phyloP scores from a whole-genome alignment of 2,888 invertebrate genomes.

The Lithophane leautieri region DNA sequence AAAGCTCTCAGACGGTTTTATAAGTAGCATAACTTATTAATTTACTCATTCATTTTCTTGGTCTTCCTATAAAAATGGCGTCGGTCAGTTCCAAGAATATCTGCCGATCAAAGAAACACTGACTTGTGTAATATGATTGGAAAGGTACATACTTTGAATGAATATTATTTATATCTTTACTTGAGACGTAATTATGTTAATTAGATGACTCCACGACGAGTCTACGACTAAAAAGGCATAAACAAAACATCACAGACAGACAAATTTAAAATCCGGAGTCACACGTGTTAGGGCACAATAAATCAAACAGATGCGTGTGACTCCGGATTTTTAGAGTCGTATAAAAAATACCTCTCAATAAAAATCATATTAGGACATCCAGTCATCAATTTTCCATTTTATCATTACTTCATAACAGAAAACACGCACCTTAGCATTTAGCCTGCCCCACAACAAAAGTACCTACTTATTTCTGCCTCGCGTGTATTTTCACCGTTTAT shows the following conservation, averaged over 20 bases:
- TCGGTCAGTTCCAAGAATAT: slow-evolving; percentile 9
- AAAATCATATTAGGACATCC: not conserved
- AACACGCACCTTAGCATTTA: not conserved
- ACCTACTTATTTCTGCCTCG: slow-evolving; percentile 7
- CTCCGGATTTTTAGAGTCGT: too few relatives aligned
- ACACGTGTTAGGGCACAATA: too few relatives aligned
- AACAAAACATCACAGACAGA: too few relatives aligned
- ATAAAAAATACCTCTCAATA: not conserved
- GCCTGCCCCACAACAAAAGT: not conserved
- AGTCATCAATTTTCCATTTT: not conserved
- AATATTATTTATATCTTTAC: not conserved
- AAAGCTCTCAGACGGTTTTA: slow-evolving; percentile 14
- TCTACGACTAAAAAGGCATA: too few relatives aligned
- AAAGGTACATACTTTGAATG: not conserved
- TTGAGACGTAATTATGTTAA: not conserved
- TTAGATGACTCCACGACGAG: too few relatives aligned
- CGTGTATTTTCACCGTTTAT: slow-evolving; percentile 33
- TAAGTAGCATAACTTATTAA: slow-evolving; percentile 20
- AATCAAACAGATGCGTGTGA: too few relatives aligned
- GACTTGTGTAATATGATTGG: not conserved
- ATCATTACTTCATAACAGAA: too few relatives aligned
- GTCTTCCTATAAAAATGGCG: not conserved
- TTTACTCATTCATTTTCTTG: slow-evolving; percentile 1
- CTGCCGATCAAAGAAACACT: not conserved
- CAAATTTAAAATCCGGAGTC: too few relatives aligned